phyloP scores from a whole-genome alignment of 2,797 vertebrate species.

The Podarcis siculus region DNA sequence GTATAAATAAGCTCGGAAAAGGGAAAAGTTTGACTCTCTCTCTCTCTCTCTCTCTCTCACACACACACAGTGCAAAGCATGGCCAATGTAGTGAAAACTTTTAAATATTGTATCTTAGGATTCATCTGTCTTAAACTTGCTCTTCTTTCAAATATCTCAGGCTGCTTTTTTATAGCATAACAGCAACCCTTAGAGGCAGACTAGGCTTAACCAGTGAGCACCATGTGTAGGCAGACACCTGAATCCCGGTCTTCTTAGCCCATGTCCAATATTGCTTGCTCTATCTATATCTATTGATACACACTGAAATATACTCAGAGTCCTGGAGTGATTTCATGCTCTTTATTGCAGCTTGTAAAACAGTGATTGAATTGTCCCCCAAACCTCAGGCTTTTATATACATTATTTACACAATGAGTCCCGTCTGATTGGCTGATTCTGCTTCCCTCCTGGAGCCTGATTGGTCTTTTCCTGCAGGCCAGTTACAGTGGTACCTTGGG shows the following conservation, averaged over 20 bases:
- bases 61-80: neutral
- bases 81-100: neutral
- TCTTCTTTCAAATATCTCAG: neutral
- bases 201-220: neutral
- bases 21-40: slow-evolving; percentile 12
- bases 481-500: no score
- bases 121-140: neutral
- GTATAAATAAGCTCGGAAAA: slow-evolving; percentile 52
- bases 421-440: no score
- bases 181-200: neutral
- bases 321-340: no score
- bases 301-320: no score
- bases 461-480: no score
- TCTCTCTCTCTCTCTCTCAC: neutral
- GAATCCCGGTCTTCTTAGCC: neutral
- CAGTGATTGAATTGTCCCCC: no score
- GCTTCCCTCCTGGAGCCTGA: no score
- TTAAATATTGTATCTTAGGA: neutral
- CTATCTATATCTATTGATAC: no score
- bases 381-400: no score
- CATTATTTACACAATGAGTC: no score
- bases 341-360: no score
- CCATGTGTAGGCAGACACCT: neutral
- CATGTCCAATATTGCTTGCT: neutral
- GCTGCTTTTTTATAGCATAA: neutral